Percentiles rank a stretch among this genome's conserved stretches.
phyloP scores from a whole-genome alignment of 2,113 vertebrate species.

The Seriola rivoliana region DNA sequence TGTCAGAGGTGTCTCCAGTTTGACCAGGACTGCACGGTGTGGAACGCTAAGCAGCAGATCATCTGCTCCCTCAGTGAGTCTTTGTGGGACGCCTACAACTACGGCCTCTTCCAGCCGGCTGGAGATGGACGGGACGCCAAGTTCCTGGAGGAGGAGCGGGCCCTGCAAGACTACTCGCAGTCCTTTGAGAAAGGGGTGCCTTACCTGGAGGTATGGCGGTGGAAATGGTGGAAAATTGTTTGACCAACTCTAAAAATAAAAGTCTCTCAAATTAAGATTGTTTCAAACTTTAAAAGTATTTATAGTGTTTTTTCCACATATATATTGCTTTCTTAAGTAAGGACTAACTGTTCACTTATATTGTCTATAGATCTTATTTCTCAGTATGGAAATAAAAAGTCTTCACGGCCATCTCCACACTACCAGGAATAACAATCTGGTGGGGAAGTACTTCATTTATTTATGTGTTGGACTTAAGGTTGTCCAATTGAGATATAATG shows the following conservation, averaged over 20 bases:
- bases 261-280: background rate
- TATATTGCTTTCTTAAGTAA: too few species aligned
- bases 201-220: conserved; percentile 89
- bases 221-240: background rate
- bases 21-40: conserved; percentile 91
- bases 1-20: conserved; percentile 92
- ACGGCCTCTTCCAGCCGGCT: conserved; percentile 94
- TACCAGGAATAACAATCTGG: background rate
- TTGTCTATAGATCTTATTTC: background rate
- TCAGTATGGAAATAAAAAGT: background rate
- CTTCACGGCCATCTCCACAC: background rate
- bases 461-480: background rate
- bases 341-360: background rate
- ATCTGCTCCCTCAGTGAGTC: conserved; percentile 91
- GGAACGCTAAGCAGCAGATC: conserved; percentile 94
- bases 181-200: conserved; percentile 94
- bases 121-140: conserved; percentile 91
- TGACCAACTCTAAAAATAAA: too few species aligned
- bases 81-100: conserved; percentile 92
- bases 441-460: background rate
- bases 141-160: conserved; percentile 92
- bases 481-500: background rate
- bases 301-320: too few species aligned
- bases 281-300: background rate
- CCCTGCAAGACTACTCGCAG: conserved; percentile 89